These are phyloP conservation scores for Lasioglossum leucozonium DNA, from an alignment of 2,888 invertebrate genomes.

Conservation along the genomic window DNA sequence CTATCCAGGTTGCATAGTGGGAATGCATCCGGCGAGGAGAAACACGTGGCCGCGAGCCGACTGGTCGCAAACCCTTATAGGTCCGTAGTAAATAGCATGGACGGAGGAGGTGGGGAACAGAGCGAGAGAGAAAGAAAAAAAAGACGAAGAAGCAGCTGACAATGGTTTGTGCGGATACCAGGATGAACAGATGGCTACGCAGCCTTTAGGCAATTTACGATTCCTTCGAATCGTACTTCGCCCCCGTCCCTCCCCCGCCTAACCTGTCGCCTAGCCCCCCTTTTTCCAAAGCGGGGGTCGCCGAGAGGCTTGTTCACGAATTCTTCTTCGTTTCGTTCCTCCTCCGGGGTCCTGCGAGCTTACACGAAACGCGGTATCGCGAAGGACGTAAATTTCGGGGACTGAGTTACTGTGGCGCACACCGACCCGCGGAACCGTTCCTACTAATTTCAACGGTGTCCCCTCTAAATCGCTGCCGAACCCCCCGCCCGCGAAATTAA, in stretches of 20 bases:
- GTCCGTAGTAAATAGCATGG: constrained; percentile 63
- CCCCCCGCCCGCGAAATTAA: neutral
- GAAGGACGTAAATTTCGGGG: constrained; percentile 50
- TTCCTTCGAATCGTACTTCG: constrained; percentile 65
- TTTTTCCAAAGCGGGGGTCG: constrained; percentile 38
- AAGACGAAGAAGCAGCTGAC: constrained; percentile 60
- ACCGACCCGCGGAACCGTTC: constrained; percentile 5
- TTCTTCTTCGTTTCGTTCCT: constrained; percentile 59
- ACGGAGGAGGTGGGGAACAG: neutral
- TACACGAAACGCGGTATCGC: constrained; percentile 51
- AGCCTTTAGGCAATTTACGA: constrained; percentile 75
- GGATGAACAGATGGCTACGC: constrained; percentile 65
- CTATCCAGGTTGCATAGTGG: constrained; percentile 8
- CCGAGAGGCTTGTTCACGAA: constrained; percentile 60
- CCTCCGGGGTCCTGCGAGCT: constrained; percentile 35
- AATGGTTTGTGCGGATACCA: constrained; percentile 70
- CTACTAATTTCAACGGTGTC: neutral
- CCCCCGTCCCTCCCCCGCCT: constrained; percentile 21
- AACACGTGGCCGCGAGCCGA: constrained; percentile 44
- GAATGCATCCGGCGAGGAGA: constrained; percentile 53
- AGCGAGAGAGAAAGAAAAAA: neutral
- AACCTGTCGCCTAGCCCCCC: constrained; percentile 27
- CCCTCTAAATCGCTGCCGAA: neutral
- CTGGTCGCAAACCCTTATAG: constrained; percentile 60
- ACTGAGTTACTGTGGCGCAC: constrained; percentile 21